phyloP scores from a whole-genome alignment of 2,797 vertebrate species.

The Hydrolagus colliei region DNA sequence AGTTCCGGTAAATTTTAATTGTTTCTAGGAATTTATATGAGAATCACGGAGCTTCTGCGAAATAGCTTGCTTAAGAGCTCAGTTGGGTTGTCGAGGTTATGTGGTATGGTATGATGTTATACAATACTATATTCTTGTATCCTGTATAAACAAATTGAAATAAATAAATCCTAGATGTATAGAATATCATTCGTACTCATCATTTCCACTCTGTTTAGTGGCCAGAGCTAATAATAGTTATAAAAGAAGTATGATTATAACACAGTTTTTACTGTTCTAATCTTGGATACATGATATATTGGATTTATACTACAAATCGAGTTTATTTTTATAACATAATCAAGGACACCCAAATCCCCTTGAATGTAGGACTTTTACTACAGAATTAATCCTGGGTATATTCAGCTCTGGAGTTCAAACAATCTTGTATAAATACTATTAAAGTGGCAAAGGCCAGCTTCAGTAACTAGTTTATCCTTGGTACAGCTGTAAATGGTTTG shows the following conservation, averaged over 20 bases:
- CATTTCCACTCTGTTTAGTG: conserved; percentile 9
- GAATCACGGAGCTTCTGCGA: not conserved
- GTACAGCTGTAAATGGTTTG: not conserved
- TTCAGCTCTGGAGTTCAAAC: not conserved
- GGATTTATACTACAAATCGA: conserved; percentile 14
- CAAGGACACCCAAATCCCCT: not conserved
- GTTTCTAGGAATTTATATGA: not conserved
- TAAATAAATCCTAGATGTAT: conserved; percentile 27
- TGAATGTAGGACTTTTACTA: conserved; percentile 11
- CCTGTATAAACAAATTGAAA: conserved; percentile 28
- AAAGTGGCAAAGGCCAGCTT: not conserved
- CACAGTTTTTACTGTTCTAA: conserved; percentile 1
- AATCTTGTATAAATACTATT: not conserved
- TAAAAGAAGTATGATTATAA: not conserved
- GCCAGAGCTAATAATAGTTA: conserved; percentile 17
- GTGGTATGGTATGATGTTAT: not conserved
- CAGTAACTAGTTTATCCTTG: not conserved
- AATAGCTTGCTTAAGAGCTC: not conserved
- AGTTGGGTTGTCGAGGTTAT: conserved; percentile 3
- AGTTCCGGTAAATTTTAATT: not conserved
- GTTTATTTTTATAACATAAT: conserved; percentile 18
- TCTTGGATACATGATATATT: conserved; percentile 1
- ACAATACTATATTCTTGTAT: conserved; percentile 6
- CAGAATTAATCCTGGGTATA: conserved; percentile 1
- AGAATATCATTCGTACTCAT: conserved; percentile 20